phyloP scores from a whole-genome alignment of 2,797 vertebrate genomes.

The Danio choprae region DNA sequence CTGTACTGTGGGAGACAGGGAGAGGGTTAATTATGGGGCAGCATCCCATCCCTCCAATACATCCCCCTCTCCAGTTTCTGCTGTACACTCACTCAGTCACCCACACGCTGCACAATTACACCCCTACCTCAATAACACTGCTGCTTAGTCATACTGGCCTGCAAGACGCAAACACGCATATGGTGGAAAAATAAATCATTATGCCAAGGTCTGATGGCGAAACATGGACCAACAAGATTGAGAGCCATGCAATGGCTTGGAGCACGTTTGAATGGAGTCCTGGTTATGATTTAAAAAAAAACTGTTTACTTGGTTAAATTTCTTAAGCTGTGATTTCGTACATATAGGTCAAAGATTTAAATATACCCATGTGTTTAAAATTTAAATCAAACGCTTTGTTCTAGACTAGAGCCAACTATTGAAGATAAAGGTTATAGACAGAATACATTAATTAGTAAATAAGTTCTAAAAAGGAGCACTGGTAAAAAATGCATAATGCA shows the following conservation, averaged over 20 bases:
- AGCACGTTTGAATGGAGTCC: not conserved
- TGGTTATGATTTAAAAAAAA: slow-evolving; percentile 10
- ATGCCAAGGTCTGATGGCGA: slow-evolving; percentile 28
- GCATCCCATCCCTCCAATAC: slow-evolving; percentile 70
- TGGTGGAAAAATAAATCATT: slow-evolving; percentile 41
- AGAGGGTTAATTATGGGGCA: slow-evolving; percentile 89
- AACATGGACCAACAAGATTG: slow-evolving; percentile 15
- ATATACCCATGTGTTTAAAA: not conserved
- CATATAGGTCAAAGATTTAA: not conserved
- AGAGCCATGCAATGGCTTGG: not conserved
- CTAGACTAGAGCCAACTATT: not conserved
- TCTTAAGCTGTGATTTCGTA: not conserved
- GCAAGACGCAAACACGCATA: slow-evolving; percentile 45
- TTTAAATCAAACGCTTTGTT: not conserved
- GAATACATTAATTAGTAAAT: not conserved
- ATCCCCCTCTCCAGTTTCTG: slow-evolving; percentile 70
- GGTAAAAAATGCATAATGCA: too few species aligned
- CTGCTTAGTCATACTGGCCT: slow-evolving; percentile 61
- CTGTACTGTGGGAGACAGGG: slow-evolving; percentile 83
- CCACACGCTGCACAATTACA: slow-evolving; percentile 59
- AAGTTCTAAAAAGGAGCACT: not conserved
- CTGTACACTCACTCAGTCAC: slow-evolving; percentile 52
- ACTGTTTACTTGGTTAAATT: not conserved
- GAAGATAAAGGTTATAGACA: not conserved
- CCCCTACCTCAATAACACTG: slow-evolving; percentile 58